Evolutionary conservation across 92 coral and sea anemone genomes (phyloP), one percentile per base, ranked within the genome.

Genomic region (Umimayanthus kanabou): DNA sequence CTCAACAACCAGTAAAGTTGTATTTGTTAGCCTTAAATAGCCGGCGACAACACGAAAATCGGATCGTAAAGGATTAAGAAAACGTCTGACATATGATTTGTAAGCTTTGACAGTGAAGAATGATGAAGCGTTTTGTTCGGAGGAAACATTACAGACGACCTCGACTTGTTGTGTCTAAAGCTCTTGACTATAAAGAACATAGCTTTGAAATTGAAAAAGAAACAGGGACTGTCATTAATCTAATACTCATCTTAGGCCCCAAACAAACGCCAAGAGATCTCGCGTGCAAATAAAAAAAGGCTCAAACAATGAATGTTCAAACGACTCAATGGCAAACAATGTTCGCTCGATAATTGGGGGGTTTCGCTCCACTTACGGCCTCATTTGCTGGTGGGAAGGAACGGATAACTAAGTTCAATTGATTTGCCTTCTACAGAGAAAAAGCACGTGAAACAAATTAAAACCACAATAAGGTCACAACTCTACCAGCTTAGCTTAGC

Each of bases 381-480:
- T 83, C 77, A 70, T 83, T 83, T 83, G 74, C 43, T 43, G 33
- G 78, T 47, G 87, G 87, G 87, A 83, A 83, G 87, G 78, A 15
- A 71, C 45, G 67, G 79, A 71, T 83, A 83, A 83, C 70, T 83
- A 83, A 70, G 10, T 1, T 71, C 87, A 83, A 83, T 83, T 83
- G 87, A 70, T 83, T 70, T 83, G 67, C 42, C 39, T 29, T 83
- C 39, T 9, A 29, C 70, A 47, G 65, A 25, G 61, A 70, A 26
- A 50, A 83, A 71, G 77, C 87, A 83, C 87, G 78, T 83, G 87
- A 83, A 29, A 33, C 67, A 49, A 83, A 83, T 83, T 83, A 83
- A 67, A 7, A 30, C 29, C 18, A 82, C 77, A 82, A 67, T 66
- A 50, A 40, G 66, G 26, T 82, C 86, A 82, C 78, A 45, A 49